These are phyloP conservation scores for Acanthococcus lagerstroemiae DNA, from an alignment of 2,888 invertebrate genomes.

Conservation along the genomic window DNA sequence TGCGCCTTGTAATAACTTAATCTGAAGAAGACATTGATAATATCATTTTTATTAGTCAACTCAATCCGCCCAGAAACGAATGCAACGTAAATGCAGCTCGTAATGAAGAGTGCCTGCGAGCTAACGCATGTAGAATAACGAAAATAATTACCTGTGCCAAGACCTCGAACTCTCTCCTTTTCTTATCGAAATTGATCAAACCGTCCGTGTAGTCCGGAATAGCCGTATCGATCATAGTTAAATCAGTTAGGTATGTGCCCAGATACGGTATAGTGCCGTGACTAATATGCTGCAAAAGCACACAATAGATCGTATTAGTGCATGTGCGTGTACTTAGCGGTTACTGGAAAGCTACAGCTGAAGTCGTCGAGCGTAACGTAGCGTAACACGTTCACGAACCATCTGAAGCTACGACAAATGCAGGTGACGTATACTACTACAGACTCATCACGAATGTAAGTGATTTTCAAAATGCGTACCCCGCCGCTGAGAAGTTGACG, in stretches of 20 bases:
- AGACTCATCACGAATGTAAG: not conserved
- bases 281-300: constrained; percentile 48
- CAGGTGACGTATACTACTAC: not conserved
- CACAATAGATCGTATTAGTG: not conserved
- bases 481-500: constrained; percentile 52
- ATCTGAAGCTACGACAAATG: no score
- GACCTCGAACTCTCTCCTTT: constrained; percentile 96
- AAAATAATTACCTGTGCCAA: constrained; percentile 58
- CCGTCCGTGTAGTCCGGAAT: constrained; percentile 72
- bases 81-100: no score
- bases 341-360: no score
- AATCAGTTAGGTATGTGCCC: constrained; percentile 94
- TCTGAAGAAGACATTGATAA: constrained; percentile 48
- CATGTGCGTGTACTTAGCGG: not conserved
- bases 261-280: constrained; percentile 95
- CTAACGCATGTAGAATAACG: no score
- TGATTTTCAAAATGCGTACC: constrained; percentile 40
- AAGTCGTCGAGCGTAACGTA: no score
- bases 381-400: no score
- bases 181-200: constrained; percentile 95
- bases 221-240: constrained; percentile 97
- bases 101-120: no score
- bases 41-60: no score
- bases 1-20: constrained; percentile 88
- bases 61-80: no score